Evolutionary conservation across 2,888 invertebrate genomes (phyloP).

Genomic region (Schrankia costaestrigalis): DNA sequence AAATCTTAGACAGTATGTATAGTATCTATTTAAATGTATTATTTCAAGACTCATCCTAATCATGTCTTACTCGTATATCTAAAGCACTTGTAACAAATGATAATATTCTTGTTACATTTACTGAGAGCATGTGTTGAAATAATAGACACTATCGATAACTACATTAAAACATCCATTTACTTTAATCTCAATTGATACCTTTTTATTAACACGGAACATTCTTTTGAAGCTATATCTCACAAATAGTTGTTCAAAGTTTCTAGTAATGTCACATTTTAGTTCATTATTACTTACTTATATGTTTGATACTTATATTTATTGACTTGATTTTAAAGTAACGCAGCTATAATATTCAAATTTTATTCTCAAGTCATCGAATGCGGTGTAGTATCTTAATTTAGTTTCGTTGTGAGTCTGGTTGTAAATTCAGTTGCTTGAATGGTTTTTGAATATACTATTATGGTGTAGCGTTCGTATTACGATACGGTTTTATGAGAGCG

Average conservation of each 20-base stretch:
- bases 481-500: too few species aligned
- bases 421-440: slow-evolving; percentile 2
- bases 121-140: not conserved
- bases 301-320: slow-evolving; percentile 8
- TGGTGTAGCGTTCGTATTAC: too few species aligned
- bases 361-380: not conserved
- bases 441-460: too few species aligned
- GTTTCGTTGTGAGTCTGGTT: not conserved
- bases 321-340: slow-evolving; percentile 6
- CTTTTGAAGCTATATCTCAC: slow-evolving; percentile 1
- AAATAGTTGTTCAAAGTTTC: slow-evolving; percentile 7
- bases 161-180: too few species aligned
- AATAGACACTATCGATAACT: not conserved
- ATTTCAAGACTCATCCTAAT: too few species aligned
- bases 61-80: not conserved
- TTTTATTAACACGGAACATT: slow-evolving; percentile 1
- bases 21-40: too few species aligned
- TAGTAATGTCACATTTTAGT: not conserved
- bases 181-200: not conserved
- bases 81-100: not conserved
- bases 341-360: slow-evolving; percentile 5
- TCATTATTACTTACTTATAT: slow-evolving; percentile 8
- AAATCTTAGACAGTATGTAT: too few species aligned
- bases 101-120: not conserved
- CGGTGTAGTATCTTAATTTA: slow-evolving; percentile 4